A percentile compares a stretch with the other conserved stretches of the same genome.
Evolutionary conservation across 2,797 vertebrate species (phyloP).

Genomic region (Cyclura pinguis): DNA sequence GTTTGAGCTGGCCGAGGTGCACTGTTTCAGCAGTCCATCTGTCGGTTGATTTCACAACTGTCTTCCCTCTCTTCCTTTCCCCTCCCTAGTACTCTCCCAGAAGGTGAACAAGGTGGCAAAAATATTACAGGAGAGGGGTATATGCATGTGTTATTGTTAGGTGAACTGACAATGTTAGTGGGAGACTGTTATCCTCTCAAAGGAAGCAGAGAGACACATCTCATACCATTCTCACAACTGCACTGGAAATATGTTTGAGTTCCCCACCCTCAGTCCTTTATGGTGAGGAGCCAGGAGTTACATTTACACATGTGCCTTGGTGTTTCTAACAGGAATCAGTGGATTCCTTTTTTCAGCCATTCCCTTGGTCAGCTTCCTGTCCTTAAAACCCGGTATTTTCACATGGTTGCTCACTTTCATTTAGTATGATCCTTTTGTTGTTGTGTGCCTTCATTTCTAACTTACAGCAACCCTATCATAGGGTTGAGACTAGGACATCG

Average conservation of each 20-base stretch:
- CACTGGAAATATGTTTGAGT: not conserved
- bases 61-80: slow-evolving; percentile 57
- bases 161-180: no score
- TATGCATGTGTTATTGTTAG: not conserved
- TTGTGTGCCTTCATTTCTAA: no score
- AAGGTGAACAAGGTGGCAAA: slow-evolving; percentile 37
- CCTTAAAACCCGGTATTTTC: not conserved
- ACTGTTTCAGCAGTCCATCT: slow-evolving; percentile 80
- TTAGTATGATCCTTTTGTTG: not conserved
- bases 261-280: not conserved
- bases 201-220: not conserved
- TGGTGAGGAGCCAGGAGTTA: not conserved
- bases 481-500: no score
- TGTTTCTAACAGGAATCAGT: not conserved
- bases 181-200: not conserved
- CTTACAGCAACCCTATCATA: no score
- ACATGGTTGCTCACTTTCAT: not conserved
- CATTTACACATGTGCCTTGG: not conserved
- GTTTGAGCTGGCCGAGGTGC: slow-evolving; percentile 82
- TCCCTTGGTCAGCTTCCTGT: not conserved
- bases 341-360: not conserved
- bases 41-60: slow-evolving; percentile 71
- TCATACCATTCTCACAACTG: not conserved
- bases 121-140: not conserved
- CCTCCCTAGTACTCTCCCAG: not conserved